Evolutionary conservation across 64 coral and sea anemone species (phyloP), one percentile per base, ranked within the genome.

Genomic region (Trachythela sp.): DNA sequence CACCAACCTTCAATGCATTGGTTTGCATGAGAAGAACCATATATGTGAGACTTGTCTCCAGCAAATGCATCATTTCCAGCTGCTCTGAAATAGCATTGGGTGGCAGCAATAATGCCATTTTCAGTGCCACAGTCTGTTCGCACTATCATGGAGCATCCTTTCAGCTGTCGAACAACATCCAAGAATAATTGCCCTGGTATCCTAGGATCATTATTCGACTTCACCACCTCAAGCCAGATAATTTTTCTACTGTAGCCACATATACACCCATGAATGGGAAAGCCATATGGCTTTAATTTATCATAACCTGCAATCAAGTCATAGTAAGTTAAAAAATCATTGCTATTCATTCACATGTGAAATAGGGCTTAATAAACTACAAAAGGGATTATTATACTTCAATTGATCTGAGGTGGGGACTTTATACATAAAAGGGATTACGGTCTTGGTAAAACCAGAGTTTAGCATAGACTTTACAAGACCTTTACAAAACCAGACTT

Each of bases 101-200:
- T 72, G 29, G 68, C 68, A 22, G 68, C 68, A 31, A 72, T 31
- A 26, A 72, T 35, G 10, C 24, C 68, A 72, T 72, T 72, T 35
- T 72, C 68, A 72, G 68, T 72, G 17, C 68, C 68, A 72, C 68
- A 72, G 33, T 72, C 68, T 72, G 68, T 72, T 72, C 2, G 24
- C 0, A 72, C n/a, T 27, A 27, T 27, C 68, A 31, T 35, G 1
- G 68, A 26, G 29, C 68, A 72, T 35, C 68, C 68, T 31, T 72
- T 35, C 33, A 72, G n/a, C 33, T 72, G n/a, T 72, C 1, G 1
- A 31, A 72, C n/a, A n/a, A n/a, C n/a, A n/a, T n/a, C n/a, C n/a
- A n/a, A n/a, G n/a, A n/a, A n/a, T n/a, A n/a, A n/a, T n/a, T 0
- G n/a, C n/a, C n/a, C 33, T 72, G 68, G 33, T 10, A 35, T 35